Percentiles rank a stretch among this genome's conserved stretches.
Evolutionary conservation across 2,113 vertebrate genomes (phyloP).

Genomic region (Sitta europaea): DNA sequence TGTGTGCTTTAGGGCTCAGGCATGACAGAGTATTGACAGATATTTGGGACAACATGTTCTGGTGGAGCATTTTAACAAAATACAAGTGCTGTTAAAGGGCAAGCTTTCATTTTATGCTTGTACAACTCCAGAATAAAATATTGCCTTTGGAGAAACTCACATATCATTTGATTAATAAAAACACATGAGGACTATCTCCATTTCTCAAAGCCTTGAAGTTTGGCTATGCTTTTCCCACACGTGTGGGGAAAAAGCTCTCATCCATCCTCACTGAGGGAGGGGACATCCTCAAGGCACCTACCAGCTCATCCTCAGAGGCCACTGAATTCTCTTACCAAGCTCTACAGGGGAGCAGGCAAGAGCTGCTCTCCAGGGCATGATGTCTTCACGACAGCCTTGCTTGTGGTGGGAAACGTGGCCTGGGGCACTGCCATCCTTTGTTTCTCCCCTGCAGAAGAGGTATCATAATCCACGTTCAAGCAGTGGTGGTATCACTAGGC

Average conservation of each 20-base stretch:
- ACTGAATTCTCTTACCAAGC: neutral
- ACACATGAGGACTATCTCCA: neutral
- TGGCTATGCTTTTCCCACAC: fast-evolving
- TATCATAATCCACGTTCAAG: neutral
- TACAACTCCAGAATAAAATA: slow-evolving; percentile 47
- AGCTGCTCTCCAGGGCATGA: neutral
- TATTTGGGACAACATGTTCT: slow-evolving; percentile 44
- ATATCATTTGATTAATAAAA: neutral
- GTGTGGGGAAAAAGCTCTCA: fast-evolving
- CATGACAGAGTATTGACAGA: neutral
- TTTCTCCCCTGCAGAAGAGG: neutral
- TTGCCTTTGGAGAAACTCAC: slow-evolving; percentile 56
- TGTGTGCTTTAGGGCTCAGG: neutral
- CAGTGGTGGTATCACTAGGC: neutral
- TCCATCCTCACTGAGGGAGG: neutral
- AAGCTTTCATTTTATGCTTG: slow-evolving; percentile 20
- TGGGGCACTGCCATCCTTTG: neutral
- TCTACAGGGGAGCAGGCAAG: neutral
- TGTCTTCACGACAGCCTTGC: neutral
- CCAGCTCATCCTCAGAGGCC: neutral
- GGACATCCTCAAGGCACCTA: neutral
- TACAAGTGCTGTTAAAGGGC: slow-evolving; percentile 40
- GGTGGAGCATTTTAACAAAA: slow-evolving; percentile 32
- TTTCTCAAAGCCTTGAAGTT: neutral
- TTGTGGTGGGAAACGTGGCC: neutral